A percentile compares a stretch with the other conserved stretches of the same genome.
Conservation (phyloP, 2,888 invertebrate genomes). For the Caenorhabditis zanzibari region DNA sequence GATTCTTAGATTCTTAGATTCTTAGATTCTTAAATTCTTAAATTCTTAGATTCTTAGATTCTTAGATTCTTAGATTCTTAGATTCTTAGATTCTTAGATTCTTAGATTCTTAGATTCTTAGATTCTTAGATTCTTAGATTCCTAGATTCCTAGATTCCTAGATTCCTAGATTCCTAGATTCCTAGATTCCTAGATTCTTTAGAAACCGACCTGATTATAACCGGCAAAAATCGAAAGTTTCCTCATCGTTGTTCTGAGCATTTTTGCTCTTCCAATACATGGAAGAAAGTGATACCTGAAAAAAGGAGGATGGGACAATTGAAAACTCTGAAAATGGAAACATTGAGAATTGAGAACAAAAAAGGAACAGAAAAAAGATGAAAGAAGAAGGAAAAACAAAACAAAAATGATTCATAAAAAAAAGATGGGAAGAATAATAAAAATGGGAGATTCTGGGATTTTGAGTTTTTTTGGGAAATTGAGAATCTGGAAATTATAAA, state of each 20-base stretch:
- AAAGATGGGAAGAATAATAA: neutral
- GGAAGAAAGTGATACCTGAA: slow-evolving; percentile 3
- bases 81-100: no score
- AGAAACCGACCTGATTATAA: slow-evolving; percentile 42
- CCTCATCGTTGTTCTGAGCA: slow-evolving; percentile 57
- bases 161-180: no score
- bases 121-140: slow-evolving; percentile 17
- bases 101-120: no score
- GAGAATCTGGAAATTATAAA: no score
- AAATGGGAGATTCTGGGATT: neutral
- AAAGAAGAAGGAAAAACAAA: neutral
- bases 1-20: no score
- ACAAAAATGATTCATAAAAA: slow-evolving; percentile 21
- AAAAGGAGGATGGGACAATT: neutral
- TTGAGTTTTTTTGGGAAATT: neutral
- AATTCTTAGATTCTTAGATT: no score
- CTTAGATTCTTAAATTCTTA: no score
- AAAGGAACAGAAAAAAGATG: neutral
- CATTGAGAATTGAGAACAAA: neutral
- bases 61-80: no score
- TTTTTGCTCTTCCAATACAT: slow-evolving; percentile 18
- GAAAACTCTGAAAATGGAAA: no score
- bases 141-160: no score
- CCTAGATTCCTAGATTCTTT: neutral
- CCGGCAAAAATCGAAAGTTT: slow-evolving; percentile 58